Base-by-base conservation (phyloP, 2,888 invertebrate species). In the Urechis unicinctus region DNA sequence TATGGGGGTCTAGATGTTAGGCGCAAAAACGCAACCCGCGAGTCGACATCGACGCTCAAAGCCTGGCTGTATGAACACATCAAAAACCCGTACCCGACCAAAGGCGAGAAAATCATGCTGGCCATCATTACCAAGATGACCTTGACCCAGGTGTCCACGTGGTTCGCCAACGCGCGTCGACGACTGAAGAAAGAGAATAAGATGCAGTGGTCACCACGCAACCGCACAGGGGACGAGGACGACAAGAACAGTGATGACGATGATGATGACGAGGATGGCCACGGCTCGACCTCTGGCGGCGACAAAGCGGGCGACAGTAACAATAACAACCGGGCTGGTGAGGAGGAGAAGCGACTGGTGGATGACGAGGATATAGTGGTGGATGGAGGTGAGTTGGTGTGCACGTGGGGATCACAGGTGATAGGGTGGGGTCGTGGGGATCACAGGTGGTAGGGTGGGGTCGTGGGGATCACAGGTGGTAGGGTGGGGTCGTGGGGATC, bases 191-290 rank as follows among this genome's bases (percentile, higher is more conserved):
- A 95, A 77, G 94, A 94, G 80, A 95, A 94, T 82, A 94, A 94
- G 91, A 94, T 94, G 92, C 93, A 92, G 62, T 95, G 94, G 94
- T 91, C 92, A 74, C 91, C 92, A 57, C 88, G 91, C 79, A 92
- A 92, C 80, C 65, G 79, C 24, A 68, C 70, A 44, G 74, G 69
- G 28, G 74, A 73, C 42, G 73, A 70, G 36, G 78, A 78, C 56
- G 77, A 75, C 49, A 78, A 78, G 43, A 71, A 73, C 30, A 66
- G 66, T 30, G 64, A 66, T 29, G 72, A 70, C 44, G 75, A 74
- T 41, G 75, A 77, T 26, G 75, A 76, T 36, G 69, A 70, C 29
- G 65, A 57, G 57, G 36, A 36, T 26, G 70, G 68, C n/a, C n/a
- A n/a, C n/a, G n/a, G n/a, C n/a, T n/a, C n/a, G n/a, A n/a, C n/a